Evolutionary conservation across 2,113 vertebrate genomes (phyloP).

Genomic region (Varanus komodoensis): DNA sequence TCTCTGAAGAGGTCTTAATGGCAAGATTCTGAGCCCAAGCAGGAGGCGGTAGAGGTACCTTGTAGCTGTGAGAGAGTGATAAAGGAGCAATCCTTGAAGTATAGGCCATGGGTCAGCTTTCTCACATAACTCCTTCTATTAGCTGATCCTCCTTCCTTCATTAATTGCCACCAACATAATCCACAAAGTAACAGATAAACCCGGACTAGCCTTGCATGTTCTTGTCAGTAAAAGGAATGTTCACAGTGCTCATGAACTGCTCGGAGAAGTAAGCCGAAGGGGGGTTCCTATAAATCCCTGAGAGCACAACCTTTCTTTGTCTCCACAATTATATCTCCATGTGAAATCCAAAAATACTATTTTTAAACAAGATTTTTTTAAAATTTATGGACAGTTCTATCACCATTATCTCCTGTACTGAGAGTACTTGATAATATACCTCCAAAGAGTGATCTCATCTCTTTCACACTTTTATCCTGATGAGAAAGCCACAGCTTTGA

Average conservation of each 20-base stretch:
- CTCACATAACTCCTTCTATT: slow-evolving; percentile 34
- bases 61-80: slow-evolving; percentile 11
- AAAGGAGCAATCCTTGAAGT: slow-evolving; percentile 29
- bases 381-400: background rate
- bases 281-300: slow-evolving; percentile 32
- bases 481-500: background rate
- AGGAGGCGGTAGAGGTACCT: background rate
- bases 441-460: background rate
- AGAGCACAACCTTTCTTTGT: slow-evolving; percentile 36
- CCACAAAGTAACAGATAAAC: slow-evolving; percentile 50
- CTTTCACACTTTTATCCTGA: background rate
- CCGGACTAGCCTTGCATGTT: slow-evolving; percentile 18
- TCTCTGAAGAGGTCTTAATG: slow-evolving; percentile 32
- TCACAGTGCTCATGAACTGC: slow-evolving; percentile 35
- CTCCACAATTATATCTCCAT: slow-evolving; percentile 33
- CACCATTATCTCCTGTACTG: slow-evolving; percentile 6
- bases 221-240: slow-evolving; percentile 31
- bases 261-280: slow-evolving; percentile 39
- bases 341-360: background rate
- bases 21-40: background rate
- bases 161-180: slow-evolving; percentile 50
- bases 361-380: slow-evolving; percentile 29
- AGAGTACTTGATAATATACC: background rate
- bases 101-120: slow-evolving; percentile 41
- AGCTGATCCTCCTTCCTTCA: slow-evolving; percentile 45